Conservation (phyloP, 2,888 invertebrate genomes). For the Antheraea assamensis region DNA sequence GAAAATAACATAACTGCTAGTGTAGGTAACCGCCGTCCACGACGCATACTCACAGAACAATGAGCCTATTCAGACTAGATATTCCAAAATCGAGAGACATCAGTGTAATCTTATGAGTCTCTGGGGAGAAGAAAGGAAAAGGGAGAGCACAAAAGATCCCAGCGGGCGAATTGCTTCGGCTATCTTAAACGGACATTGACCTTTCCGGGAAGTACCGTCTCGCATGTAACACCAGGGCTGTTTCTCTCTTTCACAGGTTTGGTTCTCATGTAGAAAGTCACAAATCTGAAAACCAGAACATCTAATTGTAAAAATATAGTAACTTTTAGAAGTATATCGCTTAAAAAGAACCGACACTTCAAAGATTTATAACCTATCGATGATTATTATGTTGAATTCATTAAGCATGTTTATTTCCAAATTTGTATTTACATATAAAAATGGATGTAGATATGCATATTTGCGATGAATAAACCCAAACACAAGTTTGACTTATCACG, state of each 20-base stretch:
- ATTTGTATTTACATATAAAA: too few relatives aligned
- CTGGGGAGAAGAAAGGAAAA: slow-evolving; percentile 1
- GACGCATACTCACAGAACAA: neutral
- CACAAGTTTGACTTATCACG: too few relatives aligned
- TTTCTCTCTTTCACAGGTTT: neutral
- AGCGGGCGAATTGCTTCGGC: slow-evolving; percentile 6
- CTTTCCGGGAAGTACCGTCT: neutral
- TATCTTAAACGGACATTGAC: slow-evolving; percentile 8
- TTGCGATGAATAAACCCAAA: too few relatives aligned
- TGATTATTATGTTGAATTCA: too few relatives aligned
- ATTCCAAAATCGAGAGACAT: slow-evolving; percentile 6
- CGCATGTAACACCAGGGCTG: neutral
- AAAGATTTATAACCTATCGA: too few relatives aligned
- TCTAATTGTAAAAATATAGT: neutral
- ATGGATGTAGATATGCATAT: too few relatives aligned
- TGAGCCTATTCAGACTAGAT: neutral
- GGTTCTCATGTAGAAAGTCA: neutral
- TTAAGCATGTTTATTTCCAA: too few relatives aligned
- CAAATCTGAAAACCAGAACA: neutral
- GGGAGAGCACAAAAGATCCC: slow-evolving; percentile 8
- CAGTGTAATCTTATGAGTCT: slow-evolving; percentile 5
- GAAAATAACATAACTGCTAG: neutral
- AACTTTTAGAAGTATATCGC: too few relatives aligned
- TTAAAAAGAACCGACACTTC: too few relatives aligned
- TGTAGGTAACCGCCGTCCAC: neutral